Base-by-base conservation (phyloP, 1,140 invertebrate species). In the Bicyclus anynana region DNA sequence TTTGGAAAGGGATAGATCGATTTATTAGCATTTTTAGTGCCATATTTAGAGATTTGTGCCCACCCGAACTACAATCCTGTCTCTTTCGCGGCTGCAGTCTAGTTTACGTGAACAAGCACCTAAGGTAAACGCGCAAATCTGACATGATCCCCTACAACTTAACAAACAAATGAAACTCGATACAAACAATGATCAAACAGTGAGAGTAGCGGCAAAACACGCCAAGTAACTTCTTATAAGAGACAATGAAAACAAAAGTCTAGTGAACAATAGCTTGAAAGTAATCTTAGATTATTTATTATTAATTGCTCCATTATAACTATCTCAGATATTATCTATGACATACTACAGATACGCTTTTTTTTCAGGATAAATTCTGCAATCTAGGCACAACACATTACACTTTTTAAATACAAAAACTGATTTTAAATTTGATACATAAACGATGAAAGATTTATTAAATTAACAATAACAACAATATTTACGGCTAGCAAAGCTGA, bases 111-210 rank as follows among this genome's bases (percentile, higher is more conserved):
- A 23, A 23, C 2, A 7, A 23, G 23, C 23, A 23, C 23, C 7
- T 23, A 33, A 12, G 29, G 29, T 40, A 14, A 52, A 62, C 42
- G 38, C 38, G 38, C 57, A 62, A 54, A 58, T 49, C 52, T 37
- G 53, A 58, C 53, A 60, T 62, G 53, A 67, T 54, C 53, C 29
- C n/a, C 48, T 56, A 63, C 40, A 70, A 65, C 61, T 51, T 60
- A 70, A 60, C 33, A 58, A 55, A 38, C 59, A 69, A 53, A 64
- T 65, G 62, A 53, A 65, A 48, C 62, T 65, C 63, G 52, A 33
- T 12, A 67, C 53, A 72, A 81, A 84, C 77, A 84, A 84, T 84
- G 84, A 77, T 77, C 67, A 71, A 72, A 62, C 75, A 71, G 71
- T 78, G 76, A 80, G 18, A 52, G 18, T 54, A 38, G 44, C 14